Conservation (phyloP, 2,888 invertebrate genomes). For the Onchidella celtica region DNA sequence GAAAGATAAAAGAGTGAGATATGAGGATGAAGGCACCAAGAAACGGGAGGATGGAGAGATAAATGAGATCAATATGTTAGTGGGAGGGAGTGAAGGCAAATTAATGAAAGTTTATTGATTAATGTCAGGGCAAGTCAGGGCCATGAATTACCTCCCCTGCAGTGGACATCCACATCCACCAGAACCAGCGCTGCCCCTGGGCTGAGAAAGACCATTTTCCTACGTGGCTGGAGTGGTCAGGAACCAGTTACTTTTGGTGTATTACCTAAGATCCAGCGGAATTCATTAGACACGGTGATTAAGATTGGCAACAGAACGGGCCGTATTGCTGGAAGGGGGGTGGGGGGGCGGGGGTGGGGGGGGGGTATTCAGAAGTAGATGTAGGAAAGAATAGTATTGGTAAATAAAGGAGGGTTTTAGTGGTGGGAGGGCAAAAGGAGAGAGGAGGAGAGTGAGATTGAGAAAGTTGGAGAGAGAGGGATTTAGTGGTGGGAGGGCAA, state of each 20-base stretch:
- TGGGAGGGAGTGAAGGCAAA: constrained; percentile 31
- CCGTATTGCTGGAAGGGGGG: no score
- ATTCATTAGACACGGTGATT: no score
- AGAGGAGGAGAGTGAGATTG: neutral
- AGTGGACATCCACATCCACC: no score
- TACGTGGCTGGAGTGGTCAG: no score
- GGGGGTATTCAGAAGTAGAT: neutral
- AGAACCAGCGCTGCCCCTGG: neutral
- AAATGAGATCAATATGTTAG: constrained; percentile 27
- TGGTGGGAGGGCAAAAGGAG: neutral
- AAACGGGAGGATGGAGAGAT: neutral
- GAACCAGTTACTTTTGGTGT: no score
- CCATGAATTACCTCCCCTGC: constrained; percentile 10
- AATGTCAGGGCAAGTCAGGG: constrained; percentile 1
- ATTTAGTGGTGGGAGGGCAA: neutral
- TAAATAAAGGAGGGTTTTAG: no score
- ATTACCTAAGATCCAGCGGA: no score
- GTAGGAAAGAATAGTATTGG: neutral
- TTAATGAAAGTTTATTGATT: constrained; percentile 42
- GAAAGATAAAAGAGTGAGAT: no score
- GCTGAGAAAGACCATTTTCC: no score
- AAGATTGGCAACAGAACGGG: no score
- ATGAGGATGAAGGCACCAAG: no score
- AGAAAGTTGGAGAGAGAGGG: constrained; percentile 7
- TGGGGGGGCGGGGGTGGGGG: no score